Percentiles rank a stretch among this genome's conserved stretches.
Conservation (phyloP, 2,888 invertebrate species). For the Automeris io region DNA sequence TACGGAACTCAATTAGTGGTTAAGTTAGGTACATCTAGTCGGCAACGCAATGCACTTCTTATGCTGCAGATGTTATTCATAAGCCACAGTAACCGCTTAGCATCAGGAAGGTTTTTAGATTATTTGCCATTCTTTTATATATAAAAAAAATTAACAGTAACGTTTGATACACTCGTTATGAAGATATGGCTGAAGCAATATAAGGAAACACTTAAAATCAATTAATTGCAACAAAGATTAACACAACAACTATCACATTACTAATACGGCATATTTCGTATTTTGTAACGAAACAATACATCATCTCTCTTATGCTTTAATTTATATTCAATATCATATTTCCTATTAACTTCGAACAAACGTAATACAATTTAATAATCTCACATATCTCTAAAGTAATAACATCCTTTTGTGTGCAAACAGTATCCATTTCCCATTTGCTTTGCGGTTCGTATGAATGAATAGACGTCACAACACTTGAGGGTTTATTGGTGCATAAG, state of each 20-base stretch:
- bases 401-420: conserved; percentile 67
- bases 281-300: conserved; percentile 8
- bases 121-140: too few species aligned
- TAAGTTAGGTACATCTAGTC: too few species aligned
- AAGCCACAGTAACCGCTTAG: too few species aligned
- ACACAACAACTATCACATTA: conserved; percentile 1
- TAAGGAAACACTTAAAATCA: not conserved
- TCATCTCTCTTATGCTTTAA: conserved; percentile 25
- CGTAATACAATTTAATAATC: conserved; percentile 73
- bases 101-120: too few species aligned
- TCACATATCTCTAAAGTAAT: conserved; percentile 74
- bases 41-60: too few species aligned
- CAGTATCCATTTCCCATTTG: conserved; percentile 67
- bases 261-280: not conserved
- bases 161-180: too few species aligned
- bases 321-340: conserved; percentile 27
- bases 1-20: too few species aligned
- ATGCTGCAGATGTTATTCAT: too few species aligned
- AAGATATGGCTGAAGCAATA: too few species aligned
- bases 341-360: conserved; percentile 37
- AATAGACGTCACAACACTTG: conserved; percentile 66
- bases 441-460: conserved; percentile 57
- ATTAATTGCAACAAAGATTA: conserved; percentile 2
- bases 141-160: too few species aligned
- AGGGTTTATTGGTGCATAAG: conserved; percentile 46